Percentiles rank a stretch among this genome's conserved stretches.
These are phyloP conservation scores for Nannobrachium achirus DNA, from an alignment of 2,113 vertebrate genomes.

Conservation along the genomic window DNA sequence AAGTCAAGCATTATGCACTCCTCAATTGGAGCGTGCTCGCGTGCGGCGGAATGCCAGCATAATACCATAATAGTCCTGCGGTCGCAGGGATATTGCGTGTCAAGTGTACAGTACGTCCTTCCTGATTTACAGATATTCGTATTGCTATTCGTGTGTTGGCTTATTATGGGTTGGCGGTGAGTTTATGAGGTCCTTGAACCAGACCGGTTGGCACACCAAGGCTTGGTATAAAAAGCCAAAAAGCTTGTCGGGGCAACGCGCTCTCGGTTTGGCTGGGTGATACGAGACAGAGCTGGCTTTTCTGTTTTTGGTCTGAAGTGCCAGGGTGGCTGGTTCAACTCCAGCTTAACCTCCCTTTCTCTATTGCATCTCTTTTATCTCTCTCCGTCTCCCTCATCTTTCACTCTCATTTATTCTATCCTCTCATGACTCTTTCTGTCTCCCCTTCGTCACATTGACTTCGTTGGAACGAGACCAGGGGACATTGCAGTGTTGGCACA, in stretches of 20 bases:
- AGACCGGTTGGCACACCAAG: slow-evolving; percentile 32
- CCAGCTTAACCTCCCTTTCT: slow-evolving; percentile 7
- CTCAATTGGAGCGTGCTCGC: no score
- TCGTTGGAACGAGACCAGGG: slow-evolving; percentile 39
- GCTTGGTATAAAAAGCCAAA: not conserved
- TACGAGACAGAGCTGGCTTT: slow-evolving; percentile 25
- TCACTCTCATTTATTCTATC: not conserved
- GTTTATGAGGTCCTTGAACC: slow-evolving; percentile 41
- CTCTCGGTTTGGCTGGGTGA: slow-evolving; percentile 16
- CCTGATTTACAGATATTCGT: slow-evolving; percentile 18
- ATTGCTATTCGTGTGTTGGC: slow-evolving; percentile 23
- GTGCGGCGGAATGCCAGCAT: no score
- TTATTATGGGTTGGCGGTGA: slow-evolving; percentile 37
- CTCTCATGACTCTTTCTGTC: not conserved
- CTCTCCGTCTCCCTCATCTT: not conserved
- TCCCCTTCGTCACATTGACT: slow-evolving; percentile 27
- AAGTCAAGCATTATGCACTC: no score
- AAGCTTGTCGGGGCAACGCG: not conserved
- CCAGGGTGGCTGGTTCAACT: slow-evolving; percentile 12
- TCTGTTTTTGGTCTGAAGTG: slow-evolving; percentile 54
- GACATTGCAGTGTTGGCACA: not conserved
- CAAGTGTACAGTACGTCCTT: not conserved
- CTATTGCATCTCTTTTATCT: slow-evolving; percentile 4
- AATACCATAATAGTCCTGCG: no score
- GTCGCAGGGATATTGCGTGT: no score